Percentiles rank a stretch among this genome's conserved stretches.
Conservation (phyloP, 2,888 invertebrate genomes). For the Nebria brevicollis region DNA sequence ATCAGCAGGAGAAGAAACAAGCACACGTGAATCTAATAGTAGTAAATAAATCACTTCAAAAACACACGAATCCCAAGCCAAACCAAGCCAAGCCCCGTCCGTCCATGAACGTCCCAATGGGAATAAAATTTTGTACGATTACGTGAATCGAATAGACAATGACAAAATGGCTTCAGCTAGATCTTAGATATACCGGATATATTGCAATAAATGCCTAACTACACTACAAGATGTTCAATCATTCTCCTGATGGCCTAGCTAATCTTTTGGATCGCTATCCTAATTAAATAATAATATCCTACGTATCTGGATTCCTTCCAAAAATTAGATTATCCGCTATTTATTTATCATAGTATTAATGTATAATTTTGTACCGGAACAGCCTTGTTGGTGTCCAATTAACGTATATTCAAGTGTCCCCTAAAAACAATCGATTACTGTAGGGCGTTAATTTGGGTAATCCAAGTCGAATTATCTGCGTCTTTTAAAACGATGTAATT, state of each 20-base stretch:
- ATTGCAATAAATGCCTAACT: too few relatives aligned
- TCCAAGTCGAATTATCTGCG: conserved; percentile 13
- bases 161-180: conserved; percentile 6
- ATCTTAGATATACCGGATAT: conserved; percentile 16
- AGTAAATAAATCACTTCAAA: conserved; percentile 42
- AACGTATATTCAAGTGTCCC: background rate
- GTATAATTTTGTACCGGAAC: background rate
- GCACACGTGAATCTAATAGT: conserved; percentile 44
- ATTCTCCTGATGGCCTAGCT: too few relatives aligned
- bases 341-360: background rate
- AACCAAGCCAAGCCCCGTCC: background rate
- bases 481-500: conserved; percentile 19
- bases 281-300: too few relatives aligned
- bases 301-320: too few relatives aligned
- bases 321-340: background rate
- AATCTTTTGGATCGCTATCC: too few relatives aligned
- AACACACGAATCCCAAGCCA: conserved; percentile 28
- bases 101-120: conserved; percentile 32
- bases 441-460: conserved; percentile 11
- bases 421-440: background rate
- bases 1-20: conserved; percentile 6
- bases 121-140: conserved; percentile 30
- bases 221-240: too few relatives aligned
- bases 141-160: conserved; percentile 32
- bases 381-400: conserved; percentile 19